phyloP scores from a whole-genome alignment of 2,888 invertebrate species.

The Odontocerum albicorne region DNA sequence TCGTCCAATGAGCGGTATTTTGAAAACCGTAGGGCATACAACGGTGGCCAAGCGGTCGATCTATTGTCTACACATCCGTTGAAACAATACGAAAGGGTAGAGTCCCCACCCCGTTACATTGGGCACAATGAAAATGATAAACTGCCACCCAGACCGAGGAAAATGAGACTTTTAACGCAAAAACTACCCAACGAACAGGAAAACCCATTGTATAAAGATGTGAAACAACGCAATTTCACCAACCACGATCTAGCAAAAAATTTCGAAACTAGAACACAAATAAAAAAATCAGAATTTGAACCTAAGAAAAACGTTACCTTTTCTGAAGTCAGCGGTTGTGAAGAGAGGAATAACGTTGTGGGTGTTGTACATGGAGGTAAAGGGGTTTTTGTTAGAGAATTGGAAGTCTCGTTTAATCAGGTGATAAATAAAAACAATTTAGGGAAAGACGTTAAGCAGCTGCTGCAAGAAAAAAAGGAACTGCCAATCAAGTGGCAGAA shows the following conservation, averaged over 20 bases:
- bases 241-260: conserved; percentile 3
- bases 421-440: conserved; percentile 58
- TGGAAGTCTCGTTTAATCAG: conserved; percentile 55
- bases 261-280: neutral
- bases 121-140: conserved; percentile 20
- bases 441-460: conserved; percentile 48
- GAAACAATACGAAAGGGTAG: conserved; percentile 12
- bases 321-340: conserved; percentile 50
- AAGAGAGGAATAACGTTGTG: conserved; percentile 50
- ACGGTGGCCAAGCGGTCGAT: neutral
- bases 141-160: conserved; percentile 21
- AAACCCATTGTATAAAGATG: no score
- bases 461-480: conserved; percentile 46
- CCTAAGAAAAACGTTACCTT: conserved; percentile 56
- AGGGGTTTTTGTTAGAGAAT: conserved; percentile 52
- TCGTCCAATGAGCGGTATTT: conserved; percentile 6
- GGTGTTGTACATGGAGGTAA: conserved; percentile 52
- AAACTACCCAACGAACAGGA: conserved; percentile 15
- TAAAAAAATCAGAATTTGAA: conserved; percentile 40
- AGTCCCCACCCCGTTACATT: neutral
- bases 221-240: no score
- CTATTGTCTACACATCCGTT: neutral
- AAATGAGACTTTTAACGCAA: conserved; percentile 16
- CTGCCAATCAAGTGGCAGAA: conserved; percentile 27
- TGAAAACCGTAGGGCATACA: conserved; percentile 3